Evolutionary conservation across 2,113 vertebrate species (phyloP).

Genomic region (Eptesicus fuscus): DNA sequence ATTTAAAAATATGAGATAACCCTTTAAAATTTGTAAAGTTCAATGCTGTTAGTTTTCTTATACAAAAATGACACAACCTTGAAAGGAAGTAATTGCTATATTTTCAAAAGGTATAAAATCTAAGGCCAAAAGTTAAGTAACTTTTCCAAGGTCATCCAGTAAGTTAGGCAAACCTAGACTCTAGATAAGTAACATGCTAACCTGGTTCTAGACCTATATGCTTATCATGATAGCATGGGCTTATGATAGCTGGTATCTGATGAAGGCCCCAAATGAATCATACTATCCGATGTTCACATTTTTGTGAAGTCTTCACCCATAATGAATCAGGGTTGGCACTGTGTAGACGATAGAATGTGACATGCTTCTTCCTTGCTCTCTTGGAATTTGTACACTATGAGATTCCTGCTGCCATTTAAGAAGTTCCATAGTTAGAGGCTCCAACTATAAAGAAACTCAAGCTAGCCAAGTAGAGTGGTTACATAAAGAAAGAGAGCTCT

Average conservation of each 20-base stretch:
- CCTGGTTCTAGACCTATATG: not conserved
- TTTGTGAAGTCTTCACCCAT: not conserved
- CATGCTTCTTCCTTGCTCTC: not conserved
- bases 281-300: not conserved
- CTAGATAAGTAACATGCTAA: not conserved
- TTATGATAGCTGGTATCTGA: not conserved
- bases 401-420: not conserved
- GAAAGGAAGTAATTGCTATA: not conserved
- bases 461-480: not conserved
- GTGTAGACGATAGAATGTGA: not conserved
- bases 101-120: not conserved
- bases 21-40: not conserved
- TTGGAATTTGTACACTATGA: not conserved
- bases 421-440: not conserved
- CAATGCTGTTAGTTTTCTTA: not conserved
- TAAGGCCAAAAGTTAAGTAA: not conserved
- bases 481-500: not conserved
- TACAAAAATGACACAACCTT: not conserved
- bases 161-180: not conserved
- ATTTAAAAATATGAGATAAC: not conserved
- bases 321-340: not conserved
- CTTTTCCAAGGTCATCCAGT: not conserved
- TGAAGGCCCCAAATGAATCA: not conserved
- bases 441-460: not conserved
- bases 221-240: not conserved